phyloP scores from a whole-genome alignment of 2,797 vertebrate species.

The Chaunax sp. region DNA sequence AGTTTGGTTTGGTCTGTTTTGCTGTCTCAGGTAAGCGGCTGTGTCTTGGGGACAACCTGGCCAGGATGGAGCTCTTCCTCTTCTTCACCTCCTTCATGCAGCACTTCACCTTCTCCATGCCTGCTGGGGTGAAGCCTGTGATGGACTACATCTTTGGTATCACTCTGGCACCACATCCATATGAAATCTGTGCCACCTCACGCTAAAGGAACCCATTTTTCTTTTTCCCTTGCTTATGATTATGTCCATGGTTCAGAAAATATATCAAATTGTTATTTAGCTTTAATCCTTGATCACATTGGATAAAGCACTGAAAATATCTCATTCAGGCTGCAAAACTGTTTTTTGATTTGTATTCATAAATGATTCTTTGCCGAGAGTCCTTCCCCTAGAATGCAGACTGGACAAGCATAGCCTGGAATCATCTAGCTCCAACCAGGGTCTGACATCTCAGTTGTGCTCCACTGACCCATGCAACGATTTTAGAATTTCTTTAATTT shows the following conservation, averaged over 20 bases:
- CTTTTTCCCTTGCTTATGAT: background rate
- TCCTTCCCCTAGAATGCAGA: too few species aligned
- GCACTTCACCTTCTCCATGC: constrained; percentile 83
- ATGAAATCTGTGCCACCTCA: constrained; percentile 69
- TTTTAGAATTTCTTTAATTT: too few species aligned
- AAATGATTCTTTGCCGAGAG: too few species aligned
- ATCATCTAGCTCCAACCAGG: too few species aligned
- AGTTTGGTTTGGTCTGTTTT: background rate
- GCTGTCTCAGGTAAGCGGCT: constrained; percentile 55
- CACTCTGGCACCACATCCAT: constrained; percentile 74
- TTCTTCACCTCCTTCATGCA: constrained; percentile 75
- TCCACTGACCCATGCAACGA: too few species aligned
- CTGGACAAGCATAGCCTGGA: too few species aligned
- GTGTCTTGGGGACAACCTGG: constrained; percentile 82
- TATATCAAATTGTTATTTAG: background rate
- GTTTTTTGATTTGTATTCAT: too few species aligned
- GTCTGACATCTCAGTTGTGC: too few species aligned
- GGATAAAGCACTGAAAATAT: too few species aligned
- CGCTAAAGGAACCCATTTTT: constrained; percentile 22
- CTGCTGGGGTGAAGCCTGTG: constrained; percentile 38
- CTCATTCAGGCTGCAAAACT: too few species aligned
- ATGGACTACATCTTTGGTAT: constrained; percentile 60
- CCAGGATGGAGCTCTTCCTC: constrained; percentile 67
- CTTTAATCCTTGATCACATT: too few species aligned
- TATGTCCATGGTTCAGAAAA: background rate